Conservation (phyloP, 2,113 vertebrate species). For the Talpa occidentalis region DNA sequence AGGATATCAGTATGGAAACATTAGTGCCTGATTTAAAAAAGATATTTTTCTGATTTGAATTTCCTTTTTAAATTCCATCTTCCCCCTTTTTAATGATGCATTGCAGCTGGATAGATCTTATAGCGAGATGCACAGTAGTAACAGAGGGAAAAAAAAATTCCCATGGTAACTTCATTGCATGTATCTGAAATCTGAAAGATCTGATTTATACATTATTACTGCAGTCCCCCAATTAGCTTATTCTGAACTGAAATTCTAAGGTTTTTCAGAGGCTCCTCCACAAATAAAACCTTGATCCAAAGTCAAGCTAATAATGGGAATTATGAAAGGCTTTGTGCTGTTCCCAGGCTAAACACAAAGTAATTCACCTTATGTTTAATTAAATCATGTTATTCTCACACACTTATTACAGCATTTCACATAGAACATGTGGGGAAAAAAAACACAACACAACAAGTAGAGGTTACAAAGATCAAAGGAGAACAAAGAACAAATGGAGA, state of each 20-base stretch:
- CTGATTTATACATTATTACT: slow-evolving; percentile 17
- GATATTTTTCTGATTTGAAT: background rate
- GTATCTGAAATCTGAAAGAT: background rate
- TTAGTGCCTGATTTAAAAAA: background rate
- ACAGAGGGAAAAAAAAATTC: background rate
- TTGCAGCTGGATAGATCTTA: background rate
- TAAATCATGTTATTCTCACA: slow-evolving; percentile 48
- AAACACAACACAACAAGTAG: slow-evolving; percentile 5
- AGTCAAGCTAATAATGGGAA: slow-evolving; percentile 32
- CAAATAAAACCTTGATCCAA: slow-evolving; percentile 29
- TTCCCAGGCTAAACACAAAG: background rate
- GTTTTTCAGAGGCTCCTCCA: slow-evolving; percentile 34
- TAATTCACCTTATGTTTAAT: slow-evolving; percentile 56
- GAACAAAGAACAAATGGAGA: slow-evolving; percentile 35
- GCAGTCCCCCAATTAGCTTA: background rate
- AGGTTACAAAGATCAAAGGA: slow-evolving; percentile 37
- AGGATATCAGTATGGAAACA: background rate
- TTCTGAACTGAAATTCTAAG: background rate
- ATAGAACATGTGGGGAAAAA: background rate
- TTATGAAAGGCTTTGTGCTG: background rate
- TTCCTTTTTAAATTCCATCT: background rate
- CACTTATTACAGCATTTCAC: slow-evolving; percentile 32
- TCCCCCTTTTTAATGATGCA: background rate
- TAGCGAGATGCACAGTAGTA: background rate
- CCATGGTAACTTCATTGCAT: slow-evolving; percentile 35